Evolutionary conservation across 2,888 invertebrate species (phyloP).

Genomic region (Epinotia bilunana): DNA sequence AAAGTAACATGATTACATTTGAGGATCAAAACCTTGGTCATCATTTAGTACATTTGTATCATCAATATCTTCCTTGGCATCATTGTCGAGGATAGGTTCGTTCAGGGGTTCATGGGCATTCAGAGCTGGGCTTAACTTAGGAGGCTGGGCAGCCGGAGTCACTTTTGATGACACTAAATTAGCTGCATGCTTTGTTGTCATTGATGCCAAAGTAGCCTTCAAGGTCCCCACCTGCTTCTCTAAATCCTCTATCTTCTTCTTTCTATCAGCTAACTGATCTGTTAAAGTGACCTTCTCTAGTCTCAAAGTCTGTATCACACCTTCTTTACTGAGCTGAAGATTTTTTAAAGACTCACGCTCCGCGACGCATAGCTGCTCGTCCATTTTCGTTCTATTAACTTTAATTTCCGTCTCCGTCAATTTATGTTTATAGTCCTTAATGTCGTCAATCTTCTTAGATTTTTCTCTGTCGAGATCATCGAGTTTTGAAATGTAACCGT

Average conservation of each 20-base stretch:
- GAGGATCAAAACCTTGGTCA: conserved; percentile 72
- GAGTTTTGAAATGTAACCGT: conserved; percentile 69
- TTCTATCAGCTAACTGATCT: conserved; percentile 69
- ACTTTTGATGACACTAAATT: conserved; percentile 66
- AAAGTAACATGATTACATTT: conserved; percentile 55
- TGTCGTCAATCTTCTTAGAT: conserved; percentile 62
- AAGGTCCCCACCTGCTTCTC: conserved; percentile 72
- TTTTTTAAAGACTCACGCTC: conserved; percentile 78
- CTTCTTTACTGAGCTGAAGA: conserved; percentile 76
- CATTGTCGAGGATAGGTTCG: conserved; percentile 75
- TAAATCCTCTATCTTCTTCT: conserved; percentile 72
- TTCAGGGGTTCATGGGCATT: conserved; percentile 69
- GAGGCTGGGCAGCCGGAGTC: conserved; percentile 73
- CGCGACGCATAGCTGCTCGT: conserved; percentile 75
- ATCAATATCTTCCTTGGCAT: conserved; percentile 81
- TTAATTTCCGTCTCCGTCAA: conserved; percentile 68
- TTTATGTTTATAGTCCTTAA: conserved; percentile 65
- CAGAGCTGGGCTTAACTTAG: conserved; percentile 70
- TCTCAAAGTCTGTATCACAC: conserved; percentile 75
- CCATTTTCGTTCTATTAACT: conserved; percentile 71
- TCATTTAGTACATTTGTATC: conserved; percentile 74
- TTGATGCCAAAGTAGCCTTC: conserved; percentile 70
- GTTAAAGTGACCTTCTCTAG: conserved; percentile 76
- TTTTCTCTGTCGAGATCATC: conserved; percentile 71
- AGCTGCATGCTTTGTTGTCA: conserved; percentile 71